Percentiles rank a stretch among this genome's conserved stretches.
Conservation (phyloP, 2,888 invertebrate species). For the Drosophila nr. perissopoda region DNA sequence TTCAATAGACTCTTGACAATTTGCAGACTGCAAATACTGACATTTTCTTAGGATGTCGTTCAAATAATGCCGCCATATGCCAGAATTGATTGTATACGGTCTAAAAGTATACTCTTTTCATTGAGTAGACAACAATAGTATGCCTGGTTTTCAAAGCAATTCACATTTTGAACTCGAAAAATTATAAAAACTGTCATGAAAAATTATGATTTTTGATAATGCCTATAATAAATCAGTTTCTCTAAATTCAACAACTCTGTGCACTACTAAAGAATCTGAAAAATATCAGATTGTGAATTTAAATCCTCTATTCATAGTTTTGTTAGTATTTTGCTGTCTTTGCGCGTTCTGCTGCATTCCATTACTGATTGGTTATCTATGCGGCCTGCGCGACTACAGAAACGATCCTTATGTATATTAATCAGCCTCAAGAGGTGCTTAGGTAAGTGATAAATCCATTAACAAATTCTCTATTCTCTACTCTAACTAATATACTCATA, state of each 20-base stretch:
- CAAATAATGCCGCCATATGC: neutral
- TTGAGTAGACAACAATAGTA: neutral
- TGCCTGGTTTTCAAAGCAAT: neutral
- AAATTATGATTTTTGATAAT: neutral
- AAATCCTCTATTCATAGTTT: neutral
- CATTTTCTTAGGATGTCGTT: neutral
- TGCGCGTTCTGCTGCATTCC: neutral
- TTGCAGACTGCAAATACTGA: neutral
- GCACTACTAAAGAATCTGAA: neutral
- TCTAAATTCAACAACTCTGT: too few relatives aligned
- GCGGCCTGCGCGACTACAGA: neutral
- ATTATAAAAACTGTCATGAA: neutral
- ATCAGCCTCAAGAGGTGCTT: neutral
- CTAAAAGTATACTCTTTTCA: neutral
- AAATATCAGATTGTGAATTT: neutral
- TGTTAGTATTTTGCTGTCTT: neutral
- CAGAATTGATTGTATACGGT: neutral
- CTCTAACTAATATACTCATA: neutral
- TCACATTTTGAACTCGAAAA: neutral
- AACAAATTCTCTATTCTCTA: neutral
- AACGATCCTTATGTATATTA: neutral
- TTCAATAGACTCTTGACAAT: conserved; percentile 19
- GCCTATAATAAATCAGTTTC: neutral
- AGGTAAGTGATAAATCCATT: neutral
- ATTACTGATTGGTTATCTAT: neutral